Conservation (phyloP, 2,888 invertebrate species). For the Chirona hameri region DNA sequence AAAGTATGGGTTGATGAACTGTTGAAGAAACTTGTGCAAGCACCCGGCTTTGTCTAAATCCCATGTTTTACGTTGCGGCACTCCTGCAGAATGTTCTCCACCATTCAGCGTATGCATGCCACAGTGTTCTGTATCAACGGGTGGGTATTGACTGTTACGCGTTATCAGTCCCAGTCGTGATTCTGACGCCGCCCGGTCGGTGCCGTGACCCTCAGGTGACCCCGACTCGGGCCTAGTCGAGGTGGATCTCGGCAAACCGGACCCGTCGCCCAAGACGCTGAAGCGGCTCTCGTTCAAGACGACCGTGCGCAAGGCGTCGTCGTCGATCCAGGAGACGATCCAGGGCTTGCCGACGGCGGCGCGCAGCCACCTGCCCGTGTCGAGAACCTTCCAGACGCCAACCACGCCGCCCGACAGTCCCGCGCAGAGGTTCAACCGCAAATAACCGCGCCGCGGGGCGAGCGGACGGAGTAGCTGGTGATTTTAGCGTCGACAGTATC, state of each 20-base stretch:
- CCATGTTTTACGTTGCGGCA: no score
- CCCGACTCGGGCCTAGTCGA: constrained; percentile 36
- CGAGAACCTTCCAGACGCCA: background rate
- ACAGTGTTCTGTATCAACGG: no score
- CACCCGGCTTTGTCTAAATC: no score
- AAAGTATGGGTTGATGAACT: no score
- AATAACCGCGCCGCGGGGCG: background rate
- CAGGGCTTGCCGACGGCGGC: constrained; percentile 26
- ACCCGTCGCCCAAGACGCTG: constrained; percentile 64
- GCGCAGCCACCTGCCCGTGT: background rate
- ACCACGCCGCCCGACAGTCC: constrained; percentile 24
- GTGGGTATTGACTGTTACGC: no score
- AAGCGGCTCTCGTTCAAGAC: constrained; percentile 66
- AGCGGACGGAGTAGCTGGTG: background rate
- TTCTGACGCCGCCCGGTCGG: background rate
- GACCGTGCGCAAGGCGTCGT: constrained; percentile 33
- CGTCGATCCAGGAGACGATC: constrained; percentile 30
- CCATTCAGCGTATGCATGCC: no score
- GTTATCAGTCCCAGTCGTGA: no score
- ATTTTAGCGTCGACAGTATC: background rate
- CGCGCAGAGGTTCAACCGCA: background rate
- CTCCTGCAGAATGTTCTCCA: no score
- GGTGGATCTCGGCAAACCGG: constrained; percentile 47
- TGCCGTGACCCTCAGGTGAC: constrained; percentile 48
- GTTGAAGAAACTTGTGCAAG: no score